These are phyloP conservation scores for Neuroscelio doddi DNA, from an alignment of 2,888 invertebrate species.

Conservation along the genomic window DNA sequence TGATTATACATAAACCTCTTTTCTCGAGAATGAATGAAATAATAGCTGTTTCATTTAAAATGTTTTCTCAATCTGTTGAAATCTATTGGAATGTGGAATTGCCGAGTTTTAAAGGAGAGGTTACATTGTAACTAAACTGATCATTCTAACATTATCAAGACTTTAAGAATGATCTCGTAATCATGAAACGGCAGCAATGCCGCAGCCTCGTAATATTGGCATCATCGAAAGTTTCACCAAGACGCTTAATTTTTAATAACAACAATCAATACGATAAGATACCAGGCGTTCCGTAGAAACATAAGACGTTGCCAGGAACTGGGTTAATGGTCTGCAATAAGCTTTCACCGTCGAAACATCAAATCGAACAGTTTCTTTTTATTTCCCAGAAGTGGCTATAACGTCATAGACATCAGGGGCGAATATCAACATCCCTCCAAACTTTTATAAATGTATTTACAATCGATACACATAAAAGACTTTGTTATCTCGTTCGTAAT, in stretches of 20 bases:
- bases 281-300: conserved; percentile 36
- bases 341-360: conserved; percentile 46
- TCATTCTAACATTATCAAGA: conserved; percentile 18
- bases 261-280: conserved; percentile 45
- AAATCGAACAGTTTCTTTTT: conserved; percentile 45
- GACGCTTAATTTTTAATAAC: conserved; percentile 43
- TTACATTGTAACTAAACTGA: conserved; percentile 10
- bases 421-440: conserved; percentile 28
- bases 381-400: conserved; percentile 27
- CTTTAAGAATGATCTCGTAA: conserved; percentile 12
- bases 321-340: conserved; percentile 47
- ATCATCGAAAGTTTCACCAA: conserved; percentile 41
- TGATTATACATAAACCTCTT: too few species aligned
- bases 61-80: too few species aligned
- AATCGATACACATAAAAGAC: too few species aligned
- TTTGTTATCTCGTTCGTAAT: too few species aligned
- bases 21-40: too few species aligned
- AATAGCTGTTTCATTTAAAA: too few species aligned
- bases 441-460: too few species aligned
- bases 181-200: conserved; percentile 21
- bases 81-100: too few species aligned
- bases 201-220: conserved; percentile 31
- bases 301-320: conserved; percentile 45
- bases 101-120: too few species aligned
- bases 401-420: conserved; percentile 22